Base-by-base conservation (phyloP, 30 jellyfish, hydroid and myxozoan genomes). In the Cassiopea andromeda region DNA sequence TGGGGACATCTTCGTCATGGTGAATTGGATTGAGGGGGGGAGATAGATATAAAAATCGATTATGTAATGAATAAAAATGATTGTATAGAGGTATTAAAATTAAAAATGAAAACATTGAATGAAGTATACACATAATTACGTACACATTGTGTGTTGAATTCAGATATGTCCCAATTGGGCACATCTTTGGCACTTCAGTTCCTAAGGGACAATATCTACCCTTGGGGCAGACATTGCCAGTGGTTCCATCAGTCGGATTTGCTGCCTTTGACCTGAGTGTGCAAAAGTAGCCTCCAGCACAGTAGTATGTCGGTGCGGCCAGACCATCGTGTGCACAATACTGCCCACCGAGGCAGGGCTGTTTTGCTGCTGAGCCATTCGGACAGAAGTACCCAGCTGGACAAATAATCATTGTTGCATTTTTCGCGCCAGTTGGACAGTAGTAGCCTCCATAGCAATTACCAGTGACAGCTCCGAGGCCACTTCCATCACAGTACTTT, bases 331-430 rank as follows among this genome's bases (percentile, higher is more conserved):
- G 94, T 6, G 92, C 99, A 82, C 99, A 96, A 81, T 92, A 96
- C 73, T 75, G 46, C 2, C 99, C 99, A 48, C 92, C 97, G 18
- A 91, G 77, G 81, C 99, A 96, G 10, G 97, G 94, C 4, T 77
- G 83, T 83, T 97, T 92, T 8, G 68, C 61, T 19, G 69, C 64
- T 4, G 97, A 80, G 67, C 99, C 99, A 68, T 82, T 87, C 2
- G 99, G 99, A 74, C 98, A 92, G 91, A 77, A 96, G 71, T 75
- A 81, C 1, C 99, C 99, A 18, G 76, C 69, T 16, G 98, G 98
- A 73, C 99, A 96, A 19, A 45, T 50, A 4, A 88, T 49, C 92
- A 78, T 80, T 15, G 98, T 96, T 45, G 97, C 90, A 83, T 92
- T 92, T 14, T 57, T 59, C 7, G 99, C 97, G 7, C 97, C 97